phyloP scores from a whole-genome alignment of 1,140 invertebrate species.

The Marisa cornuarietis region DNA sequence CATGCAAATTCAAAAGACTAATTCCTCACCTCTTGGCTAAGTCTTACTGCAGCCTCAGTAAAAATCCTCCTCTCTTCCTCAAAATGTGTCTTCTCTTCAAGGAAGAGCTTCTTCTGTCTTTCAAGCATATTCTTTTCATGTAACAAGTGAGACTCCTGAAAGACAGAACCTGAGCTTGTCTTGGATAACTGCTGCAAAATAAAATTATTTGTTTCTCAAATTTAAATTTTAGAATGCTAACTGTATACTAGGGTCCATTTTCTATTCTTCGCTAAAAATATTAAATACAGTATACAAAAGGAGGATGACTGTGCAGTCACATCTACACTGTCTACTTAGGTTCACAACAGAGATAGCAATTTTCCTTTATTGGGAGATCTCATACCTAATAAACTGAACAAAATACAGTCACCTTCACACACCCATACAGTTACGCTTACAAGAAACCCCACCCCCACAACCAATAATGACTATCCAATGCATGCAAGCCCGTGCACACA shows the following conservation, averaged over 20 bases:
- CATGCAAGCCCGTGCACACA: not conserved
- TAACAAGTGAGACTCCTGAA: conserved; percentile 52
- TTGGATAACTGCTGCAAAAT: conserved; percentile 48
- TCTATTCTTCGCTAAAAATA: not conserved
- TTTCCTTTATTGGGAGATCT: too few species aligned
- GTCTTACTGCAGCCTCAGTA: conserved; percentile 52
- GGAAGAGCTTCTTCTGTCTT: conserved; percentile 51
- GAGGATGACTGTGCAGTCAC: not conserved
- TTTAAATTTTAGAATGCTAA: not conserved
- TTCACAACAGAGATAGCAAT: not conserved
- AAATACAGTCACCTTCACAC: not conserved
- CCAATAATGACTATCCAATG: not conserved
- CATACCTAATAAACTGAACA: not conserved
- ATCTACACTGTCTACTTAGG: not conserved
- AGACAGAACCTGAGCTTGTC: conserved; percentile 45
- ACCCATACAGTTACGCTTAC: not conserved
- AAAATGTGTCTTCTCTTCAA: conserved; percentile 59
- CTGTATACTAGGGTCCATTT: not conserved
- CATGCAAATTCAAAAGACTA: not conserved
- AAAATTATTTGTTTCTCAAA: not conserved
- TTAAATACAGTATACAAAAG: not conserved
- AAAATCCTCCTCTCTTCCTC: conserved; percentile 54
- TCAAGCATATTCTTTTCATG: conserved; percentile 52
- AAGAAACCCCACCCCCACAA: not conserved
- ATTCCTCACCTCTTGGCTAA: conserved; percentile 49